Base-by-base conservation (phyloP, 2,797 vertebrate genomes). In the Malurus splendens region DNA sequence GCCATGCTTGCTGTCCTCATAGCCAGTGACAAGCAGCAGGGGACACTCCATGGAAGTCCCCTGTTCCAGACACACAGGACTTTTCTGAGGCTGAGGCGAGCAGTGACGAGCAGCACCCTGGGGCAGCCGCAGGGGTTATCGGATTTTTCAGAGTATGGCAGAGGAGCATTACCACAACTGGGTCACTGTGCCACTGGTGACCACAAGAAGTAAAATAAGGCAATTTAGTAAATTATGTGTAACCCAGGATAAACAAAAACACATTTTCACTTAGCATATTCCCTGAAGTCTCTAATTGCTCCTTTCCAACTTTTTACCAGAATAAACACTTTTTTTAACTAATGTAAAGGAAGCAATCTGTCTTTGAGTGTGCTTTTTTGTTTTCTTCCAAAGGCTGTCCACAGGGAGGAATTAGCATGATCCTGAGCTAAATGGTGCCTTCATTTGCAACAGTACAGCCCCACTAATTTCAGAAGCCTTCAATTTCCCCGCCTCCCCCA, bases 341-440 rank as follows among this genome's bases (percentile, higher is more conserved):
- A 82, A 92, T 56, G 68, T 79, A 90, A 91, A 92, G 85, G 60
- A 90, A 91, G 82, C 71, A 93, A 89, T 93, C 81, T 88, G 50
- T 92, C 67, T 87, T 75, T 57, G 66, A 56, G 25, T 56, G 28
- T 7, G 39, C 16, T 72, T 82, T 86, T 78, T 65, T 87, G 36
- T 83, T 92, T 84, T 74, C 71, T 90, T 93, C 57, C 67, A 89
- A 89, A 70, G 51, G 50, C 44, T 1, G 7, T 87, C 82, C 82
- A 82, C 36, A 61, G 90, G 89, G 75, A 92, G 74, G 54, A 89
- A 83, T 88, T 90, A 83, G 76, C 56, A 44, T 78, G 54, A 90
- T 81, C 74, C 59, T 88, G 66, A 92, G 56, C 65, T 88, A 84
- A 89, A 85, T 0, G 2, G 16, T 73, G 66, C 45, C 59, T 68